phyloP scores from a whole-genome alignment of 2,888 invertebrate genomes.

The Leptinotarsa rubiginosa region DNA sequence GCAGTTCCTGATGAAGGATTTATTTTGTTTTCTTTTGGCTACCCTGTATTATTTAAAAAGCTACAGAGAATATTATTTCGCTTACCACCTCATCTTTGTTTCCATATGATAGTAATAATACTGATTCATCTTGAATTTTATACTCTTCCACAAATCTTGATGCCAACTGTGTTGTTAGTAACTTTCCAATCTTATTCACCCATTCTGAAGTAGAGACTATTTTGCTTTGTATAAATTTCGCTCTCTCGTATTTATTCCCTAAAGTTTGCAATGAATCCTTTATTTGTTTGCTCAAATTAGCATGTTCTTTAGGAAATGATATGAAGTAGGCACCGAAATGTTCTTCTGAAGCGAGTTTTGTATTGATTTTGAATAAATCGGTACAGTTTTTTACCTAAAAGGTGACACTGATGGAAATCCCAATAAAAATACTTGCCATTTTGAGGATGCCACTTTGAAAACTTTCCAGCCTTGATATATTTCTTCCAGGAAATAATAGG shows the following conservation, averaged over 20 bases:
- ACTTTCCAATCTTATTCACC: slow-evolving; percentile 57
- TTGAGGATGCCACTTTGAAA: too few relatives aligned
- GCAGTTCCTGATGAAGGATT: too few relatives aligned
- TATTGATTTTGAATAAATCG: slow-evolving; percentile 62
- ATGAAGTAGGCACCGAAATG: slow-evolving; percentile 72
- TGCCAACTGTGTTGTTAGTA: slow-evolving; percentile 65
- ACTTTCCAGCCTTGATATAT: too few relatives aligned
- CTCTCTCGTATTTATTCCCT: slow-evolving; percentile 66
- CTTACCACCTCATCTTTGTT: slow-evolving; percentile 69
- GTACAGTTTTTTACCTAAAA: slow-evolving; percentile 68
- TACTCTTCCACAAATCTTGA: slow-evolving; percentile 61
- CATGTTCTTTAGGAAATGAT: slow-evolving; percentile 70
- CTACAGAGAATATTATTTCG: slow-evolving; percentile 27
- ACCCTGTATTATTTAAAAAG: too few relatives aligned
- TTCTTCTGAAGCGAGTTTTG: slow-evolving; percentile 53
- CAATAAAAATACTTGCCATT: too few relatives aligned
- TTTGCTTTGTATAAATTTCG: slow-evolving; percentile 60
- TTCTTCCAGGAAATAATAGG: too few relatives aligned
- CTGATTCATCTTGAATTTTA: slow-evolving; percentile 66
- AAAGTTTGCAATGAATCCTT: slow-evolving; percentile 70
- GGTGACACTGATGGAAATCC: not conserved
- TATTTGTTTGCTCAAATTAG: slow-evolving; percentile 70
- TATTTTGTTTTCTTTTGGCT: too few relatives aligned
- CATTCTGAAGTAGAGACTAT: slow-evolving; percentile 55
- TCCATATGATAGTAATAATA: slow-evolving; percentile 71